Evolutionary conservation across 2,888 invertebrate genomes (phyloP).

Genomic region (Marronus borbonicus): DNA sequence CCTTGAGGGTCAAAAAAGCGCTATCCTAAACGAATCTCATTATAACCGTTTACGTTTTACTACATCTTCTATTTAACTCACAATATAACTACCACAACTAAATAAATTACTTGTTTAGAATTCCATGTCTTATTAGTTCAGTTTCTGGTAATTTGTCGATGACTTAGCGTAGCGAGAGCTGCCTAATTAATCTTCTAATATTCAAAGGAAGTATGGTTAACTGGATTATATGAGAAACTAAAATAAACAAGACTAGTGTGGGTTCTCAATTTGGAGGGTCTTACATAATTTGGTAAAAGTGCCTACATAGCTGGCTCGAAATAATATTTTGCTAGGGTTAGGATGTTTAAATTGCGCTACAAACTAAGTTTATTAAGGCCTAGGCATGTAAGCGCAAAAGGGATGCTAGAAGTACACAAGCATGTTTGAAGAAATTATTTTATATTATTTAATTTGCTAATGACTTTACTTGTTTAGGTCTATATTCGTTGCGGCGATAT

Average conservation of each 20-base stretch:
- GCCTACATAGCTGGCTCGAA: background rate
- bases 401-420: background rate
- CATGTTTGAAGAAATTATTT: background rate
- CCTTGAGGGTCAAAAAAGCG: too few relatives aligned
- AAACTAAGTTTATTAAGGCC: background rate
- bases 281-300: background rate
- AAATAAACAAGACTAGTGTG: conserved; percentile 14
- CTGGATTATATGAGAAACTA: conserved; percentile 26
- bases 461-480: too few relatives aligned
- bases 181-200: background rate
- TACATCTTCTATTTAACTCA: too few relatives aligned
- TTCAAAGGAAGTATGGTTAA: conserved; percentile 21
- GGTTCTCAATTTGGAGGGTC: background rate
- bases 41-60: too few relatives aligned
- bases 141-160: background rate
- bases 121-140: too few relatives aligned
- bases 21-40: too few relatives aligned
- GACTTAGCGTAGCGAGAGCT: too few relatives aligned
- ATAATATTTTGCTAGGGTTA: conserved; percentile 8
- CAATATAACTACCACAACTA: too few relatives aligned
- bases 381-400: background rate
- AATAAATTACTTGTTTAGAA: too few relatives aligned
- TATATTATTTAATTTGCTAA: too few relatives aligned
- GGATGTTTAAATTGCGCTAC: conserved; percentile 12
- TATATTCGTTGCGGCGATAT: too few relatives aligned